A percentile compares a stretch with the other conserved stretches of the same genome.
phyloP scores from a whole-genome alignment of 2,888 invertebrate genomes.

The Lycia hirtaria region DNA sequence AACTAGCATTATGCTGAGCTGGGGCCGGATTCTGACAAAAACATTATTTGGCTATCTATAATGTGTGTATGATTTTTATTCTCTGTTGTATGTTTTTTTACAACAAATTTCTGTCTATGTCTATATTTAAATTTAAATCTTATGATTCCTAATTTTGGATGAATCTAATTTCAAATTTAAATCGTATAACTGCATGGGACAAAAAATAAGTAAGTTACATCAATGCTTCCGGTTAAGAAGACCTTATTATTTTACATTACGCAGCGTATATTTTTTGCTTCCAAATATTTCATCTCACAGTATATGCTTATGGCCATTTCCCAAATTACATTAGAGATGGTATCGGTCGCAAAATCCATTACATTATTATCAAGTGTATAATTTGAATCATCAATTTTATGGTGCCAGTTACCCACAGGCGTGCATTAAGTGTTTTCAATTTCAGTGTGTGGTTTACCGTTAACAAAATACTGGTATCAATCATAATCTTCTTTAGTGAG shows the following conservation, averaged over 20 bases:
- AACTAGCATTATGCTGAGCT: too few species aligned
- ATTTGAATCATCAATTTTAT: slow-evolving; percentile 53
- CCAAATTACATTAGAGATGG: slow-evolving; percentile 40
- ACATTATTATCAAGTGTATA: slow-evolving; percentile 50
- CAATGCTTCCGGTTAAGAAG: slow-evolving; percentile 46
- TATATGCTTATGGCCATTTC: slow-evolving; percentile 42
- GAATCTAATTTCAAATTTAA: neutral
- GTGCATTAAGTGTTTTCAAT: slow-evolving; percentile 56
- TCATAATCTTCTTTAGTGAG: slow-evolving; percentile 66
- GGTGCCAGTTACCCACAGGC: slow-evolving; percentile 49
- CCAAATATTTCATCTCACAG: slow-evolving; percentile 44
- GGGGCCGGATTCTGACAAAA: too few species aligned
- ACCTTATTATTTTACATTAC: slow-evolving; percentile 46
- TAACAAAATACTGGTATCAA: slow-evolving; percentile 72
- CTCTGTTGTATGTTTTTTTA: too few species aligned
- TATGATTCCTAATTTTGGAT: neutral
- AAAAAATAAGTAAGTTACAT: slow-evolving; percentile 43
- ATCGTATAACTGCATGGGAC: slow-evolving; percentile 1
- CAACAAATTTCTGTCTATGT: too few species aligned
- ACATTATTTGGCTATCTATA: too few species aligned
- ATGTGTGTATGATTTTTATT: too few species aligned
- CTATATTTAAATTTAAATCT: too few species aligned
- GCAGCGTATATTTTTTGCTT: slow-evolving; percentile 45
- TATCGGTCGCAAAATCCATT: slow-evolving; percentile 48
- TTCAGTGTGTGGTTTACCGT: slow-evolving; percentile 64